Base-by-base conservation (phyloP, 2,113 vertebrate species). In the Perccottus glenii region DNA sequence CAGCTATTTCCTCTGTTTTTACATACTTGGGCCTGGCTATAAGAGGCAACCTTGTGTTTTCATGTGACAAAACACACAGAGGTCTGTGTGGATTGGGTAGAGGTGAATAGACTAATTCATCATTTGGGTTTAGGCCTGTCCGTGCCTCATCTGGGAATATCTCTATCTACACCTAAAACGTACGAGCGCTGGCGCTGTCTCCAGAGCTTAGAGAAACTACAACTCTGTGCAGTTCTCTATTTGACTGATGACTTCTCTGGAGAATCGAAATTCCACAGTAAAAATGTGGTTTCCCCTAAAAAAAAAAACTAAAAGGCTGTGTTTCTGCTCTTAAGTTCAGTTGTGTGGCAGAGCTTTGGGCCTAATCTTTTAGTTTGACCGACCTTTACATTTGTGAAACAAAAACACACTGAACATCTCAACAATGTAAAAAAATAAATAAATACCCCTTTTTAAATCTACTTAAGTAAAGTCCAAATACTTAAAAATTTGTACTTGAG, bases 1-100 rank as follows among this genome's bases (percentile, higher is more conserved):
- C 77, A 83, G 87, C 87, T 85, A 84, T 89, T 90, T 90, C 89
- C 90, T 86, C 84, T 91, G 87, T 90, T 90, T 91, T 90, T 80
- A 73, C 88, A 90, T 88, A 84, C 86, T 78, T 68, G 75, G 75
- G 70, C 52, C 76, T 32, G 67, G 71, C 73, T 76, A 90, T 81
- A 87, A 90, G 86, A 90, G 85, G 87, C 84, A 85, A 84, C 78
- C 82, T 85, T 88, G 83, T 90, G 85, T 90, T 90, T 91, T 83
- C 79, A 78, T 87, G 87, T 87, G 87, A 89, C 88, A 88, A 90
- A 89, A 88, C 79, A 88, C 90, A 90, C 85, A 87, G 79, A 78
- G 81, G 83, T 66, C 86, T 88, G 86, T 91, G 87, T 87, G 83
- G 77, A 88, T 76, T 66, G 36, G 60, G 36, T 69, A 70, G 84